Conservation (phyloP, 2,888 invertebrate species). For the Allygus modestus region DNA sequence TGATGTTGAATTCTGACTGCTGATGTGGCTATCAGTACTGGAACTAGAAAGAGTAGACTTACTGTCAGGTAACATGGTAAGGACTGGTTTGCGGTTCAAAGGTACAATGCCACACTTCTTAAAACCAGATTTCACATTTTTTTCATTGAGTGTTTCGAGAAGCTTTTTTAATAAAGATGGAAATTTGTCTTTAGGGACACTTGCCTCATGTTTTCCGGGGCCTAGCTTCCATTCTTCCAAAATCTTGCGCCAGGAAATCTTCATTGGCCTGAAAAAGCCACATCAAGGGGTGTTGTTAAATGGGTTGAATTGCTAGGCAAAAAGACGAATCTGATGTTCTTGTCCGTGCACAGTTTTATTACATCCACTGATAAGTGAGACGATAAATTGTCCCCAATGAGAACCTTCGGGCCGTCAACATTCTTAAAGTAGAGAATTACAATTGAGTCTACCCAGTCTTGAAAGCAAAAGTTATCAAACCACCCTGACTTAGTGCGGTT, state of each 20-base stretch:
- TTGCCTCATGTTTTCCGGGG: slow-evolving; percentile 48
- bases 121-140: too few species aligned
- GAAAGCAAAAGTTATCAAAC: slow-evolving; percentile 71
- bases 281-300: slow-evolving; percentile 71
- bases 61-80: too few species aligned
- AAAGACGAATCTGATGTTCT: slow-evolving; percentile 72
- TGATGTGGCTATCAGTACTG: background rate
- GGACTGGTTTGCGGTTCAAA: too few species aligned
- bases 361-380: slow-evolving; percentile 60
- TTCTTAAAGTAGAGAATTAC: slow-evolving; percentile 69
- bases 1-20: slow-evolving; percentile 19
- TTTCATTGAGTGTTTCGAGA: slow-evolving; percentile 41
- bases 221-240: slow-evolving; percentile 66
- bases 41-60: slow-evolving; percentile 44
- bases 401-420: slow-evolving; percentile 70
- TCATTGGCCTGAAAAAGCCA: slow-evolving; percentile 70
- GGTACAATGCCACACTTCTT: too few species aligned
- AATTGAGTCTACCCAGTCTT: slow-evolving; percentile 70
- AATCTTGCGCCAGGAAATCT: slow-evolving; percentile 69
- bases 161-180: background rate
- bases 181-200: slow-evolving; percentile 61
- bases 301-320: slow-evolving; percentile 72
- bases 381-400: slow-evolving; percentile 72
- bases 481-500: slow-evolving; percentile 71
- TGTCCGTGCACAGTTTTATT: slow-evolving; percentile 70